A percentile compares a stretch with the other conserved stretches of the same genome.
phyloP scores from a whole-genome alignment of 2,113 vertebrate genomes.

The Callocephalon fimbriatum region DNA sequence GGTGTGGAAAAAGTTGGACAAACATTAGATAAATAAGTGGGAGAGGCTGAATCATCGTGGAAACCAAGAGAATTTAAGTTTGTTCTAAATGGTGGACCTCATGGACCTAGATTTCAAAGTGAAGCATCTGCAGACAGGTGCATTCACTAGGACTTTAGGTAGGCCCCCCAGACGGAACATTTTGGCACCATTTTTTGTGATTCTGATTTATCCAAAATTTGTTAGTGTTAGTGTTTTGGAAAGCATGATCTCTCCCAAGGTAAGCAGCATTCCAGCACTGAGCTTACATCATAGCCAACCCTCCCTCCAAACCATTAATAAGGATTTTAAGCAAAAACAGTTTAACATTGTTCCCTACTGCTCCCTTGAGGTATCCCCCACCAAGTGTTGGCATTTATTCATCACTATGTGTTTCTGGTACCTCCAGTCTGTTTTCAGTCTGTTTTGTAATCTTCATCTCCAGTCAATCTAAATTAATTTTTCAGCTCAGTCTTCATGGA shows the following conservation, averaged over 20 bases:
- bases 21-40: not conserved
- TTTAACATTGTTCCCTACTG: not conserved
- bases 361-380: conserved; percentile 14
- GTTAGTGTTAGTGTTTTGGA: not conserved
- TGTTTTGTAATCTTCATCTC: not conserved
- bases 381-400: conserved; percentile 4
- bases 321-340: conserved; percentile 1
- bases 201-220: not conserved
- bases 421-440: conserved; percentile 21
- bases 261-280: not conserved
- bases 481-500: not conserved
- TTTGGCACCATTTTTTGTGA: not conserved
- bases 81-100: not conserved
- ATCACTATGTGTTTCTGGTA: not conserved
- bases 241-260: not conserved
- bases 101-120: not conserved
- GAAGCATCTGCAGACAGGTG: not conserved
- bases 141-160: not conserved
- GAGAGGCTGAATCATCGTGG: not conserved
- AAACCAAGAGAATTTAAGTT: not conserved
- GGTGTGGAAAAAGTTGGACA: not conserved
- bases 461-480: conserved; percentile 38
- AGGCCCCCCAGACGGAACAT: not conserved
- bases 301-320: not conserved
- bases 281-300: not conserved